phyloP scores from a whole-genome alignment of 2,797 vertebrate genomes.

The Botia almorhae region DNA sequence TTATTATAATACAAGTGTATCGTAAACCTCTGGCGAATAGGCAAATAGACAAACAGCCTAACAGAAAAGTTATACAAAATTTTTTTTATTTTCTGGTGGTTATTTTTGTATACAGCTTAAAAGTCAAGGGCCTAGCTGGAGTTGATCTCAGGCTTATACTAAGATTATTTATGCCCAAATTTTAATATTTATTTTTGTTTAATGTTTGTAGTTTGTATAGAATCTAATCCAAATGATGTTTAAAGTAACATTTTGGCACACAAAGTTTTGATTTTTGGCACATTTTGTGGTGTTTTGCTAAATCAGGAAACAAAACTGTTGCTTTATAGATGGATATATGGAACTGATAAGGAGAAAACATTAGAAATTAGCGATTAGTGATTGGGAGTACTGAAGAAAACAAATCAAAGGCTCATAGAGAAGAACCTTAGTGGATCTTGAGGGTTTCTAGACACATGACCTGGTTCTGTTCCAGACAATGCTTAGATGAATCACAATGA shows the following conservation, averaged over 20 bases:
- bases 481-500: conserved; percentile 45
- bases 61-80: not conserved
- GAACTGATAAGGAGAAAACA: not conserved
- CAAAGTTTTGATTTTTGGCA: not conserved
- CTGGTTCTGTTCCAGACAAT: conserved; percentile 43
- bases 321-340: not conserved
- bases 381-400: conserved; percentile 15
- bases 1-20: conserved; percentile 21
- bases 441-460: conserved; percentile 30
- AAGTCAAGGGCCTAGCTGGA: not conserved
- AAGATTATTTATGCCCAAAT: not conserved
- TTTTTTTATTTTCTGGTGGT: not conserved
- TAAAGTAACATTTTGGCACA: not conserved
- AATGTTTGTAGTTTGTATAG: not conserved
- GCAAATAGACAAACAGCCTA: not conserved
- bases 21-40: conserved; percentile 1
- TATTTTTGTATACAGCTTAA: not conserved
- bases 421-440: conserved; percentile 27
- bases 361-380: not conserved
- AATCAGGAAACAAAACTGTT: too few relatives aligned
- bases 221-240: not conserved
- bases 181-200: not conserved
- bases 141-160: not conserved
- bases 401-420: conserved; percentile 26
- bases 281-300: not conserved